Conservation (phyloP, 2,797 vertebrate genomes). For the Tinamus major region DNA sequence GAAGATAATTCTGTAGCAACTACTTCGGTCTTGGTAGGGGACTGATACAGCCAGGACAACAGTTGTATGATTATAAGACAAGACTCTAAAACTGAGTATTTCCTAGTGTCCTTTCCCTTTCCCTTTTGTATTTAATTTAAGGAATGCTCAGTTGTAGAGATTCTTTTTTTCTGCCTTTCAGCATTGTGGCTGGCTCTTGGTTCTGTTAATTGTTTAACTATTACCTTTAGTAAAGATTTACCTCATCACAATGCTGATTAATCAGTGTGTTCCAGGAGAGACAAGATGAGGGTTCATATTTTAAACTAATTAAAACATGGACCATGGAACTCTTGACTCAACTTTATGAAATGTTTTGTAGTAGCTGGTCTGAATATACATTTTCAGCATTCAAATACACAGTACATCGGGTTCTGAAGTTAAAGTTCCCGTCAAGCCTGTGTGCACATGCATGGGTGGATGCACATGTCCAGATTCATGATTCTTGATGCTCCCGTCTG, state of each 20-base stretch:
- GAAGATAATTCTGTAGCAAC: neutral
- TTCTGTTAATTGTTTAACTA: neutral
- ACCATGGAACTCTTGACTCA: neutral
- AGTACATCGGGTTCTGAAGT: neutral
- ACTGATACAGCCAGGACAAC: neutral
- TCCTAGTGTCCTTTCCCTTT: neutral
- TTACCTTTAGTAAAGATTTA: neutral
- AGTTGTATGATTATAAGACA: neutral
- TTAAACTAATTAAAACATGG: slow-evolving; percentile 20
- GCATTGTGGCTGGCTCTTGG: neutral
- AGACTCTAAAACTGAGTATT: neutral
- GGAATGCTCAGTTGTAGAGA: neutral
- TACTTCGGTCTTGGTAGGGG: neutral
- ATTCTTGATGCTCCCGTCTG: neutral
- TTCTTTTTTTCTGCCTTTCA: neutral
- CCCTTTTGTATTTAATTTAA: neutral
- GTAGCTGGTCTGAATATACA: neutral
- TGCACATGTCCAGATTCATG: neutral
- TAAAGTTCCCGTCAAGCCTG: neutral
- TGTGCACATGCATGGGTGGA: no score
- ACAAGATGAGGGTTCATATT: neutral
- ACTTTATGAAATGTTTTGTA: slow-evolving; percentile 10
- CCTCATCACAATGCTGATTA: neutral
- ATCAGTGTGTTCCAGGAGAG: neutral
- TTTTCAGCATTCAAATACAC: neutral